Conservation (phyloP, 37 sponge, comb jelly and placozoan genomes). For the Aplysina aerophoba region DNA sequence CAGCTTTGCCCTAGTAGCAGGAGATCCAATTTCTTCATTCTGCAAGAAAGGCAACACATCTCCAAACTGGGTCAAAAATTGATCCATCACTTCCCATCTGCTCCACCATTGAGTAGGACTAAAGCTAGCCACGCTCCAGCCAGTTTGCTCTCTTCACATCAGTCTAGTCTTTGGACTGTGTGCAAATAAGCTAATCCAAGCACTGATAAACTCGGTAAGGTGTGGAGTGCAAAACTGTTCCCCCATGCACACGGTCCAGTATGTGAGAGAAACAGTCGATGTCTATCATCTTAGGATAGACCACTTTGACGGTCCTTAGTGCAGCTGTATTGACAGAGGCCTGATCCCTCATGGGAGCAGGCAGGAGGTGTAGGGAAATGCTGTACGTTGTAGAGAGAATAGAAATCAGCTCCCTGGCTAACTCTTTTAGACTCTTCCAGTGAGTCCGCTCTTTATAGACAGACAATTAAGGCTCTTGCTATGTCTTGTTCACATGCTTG, state of each 20-base stretch:
- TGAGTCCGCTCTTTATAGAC: slow-evolving; percentile 15
- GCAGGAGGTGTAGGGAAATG: slow-evolving; percentile 3
- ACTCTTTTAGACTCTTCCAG: slow-evolving; percentile 39
- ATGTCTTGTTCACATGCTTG: slow-evolving; percentile 44
- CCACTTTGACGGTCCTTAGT: not conserved
- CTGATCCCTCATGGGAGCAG: slow-evolving; percentile 34
- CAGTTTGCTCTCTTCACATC: not conserved
- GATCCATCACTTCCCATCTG: slow-evolving; percentile 27
- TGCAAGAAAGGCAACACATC: slow-evolving; percentile 28
- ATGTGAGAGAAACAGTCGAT: not conserved
- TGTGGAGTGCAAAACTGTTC: not conserved
- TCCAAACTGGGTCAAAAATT: slow-evolving; percentile 10
- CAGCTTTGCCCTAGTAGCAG: slow-evolving; percentile 36
- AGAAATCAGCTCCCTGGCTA: slow-evolving; percentile 36
- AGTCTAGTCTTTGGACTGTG: slow-evolving; percentile 24
- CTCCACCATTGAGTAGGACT: slow-evolving; percentile 37
- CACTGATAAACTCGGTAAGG: not conserved
- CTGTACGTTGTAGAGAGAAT: slow-evolving; percentile 14
- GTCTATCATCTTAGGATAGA: not conserved
- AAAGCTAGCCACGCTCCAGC: not conserved
- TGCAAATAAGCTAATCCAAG: slow-evolving; percentile 14
- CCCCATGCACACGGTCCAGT: not conserved
- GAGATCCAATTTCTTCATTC: not conserved
- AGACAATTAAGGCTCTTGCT: not conserved
- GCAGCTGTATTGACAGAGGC: slow-evolving; percentile 41